Evolutionary conservation across 37 sponge, comb jelly and placozoan species (phyloP).

Genomic region (Diacarnus erythraeanus): DNA sequence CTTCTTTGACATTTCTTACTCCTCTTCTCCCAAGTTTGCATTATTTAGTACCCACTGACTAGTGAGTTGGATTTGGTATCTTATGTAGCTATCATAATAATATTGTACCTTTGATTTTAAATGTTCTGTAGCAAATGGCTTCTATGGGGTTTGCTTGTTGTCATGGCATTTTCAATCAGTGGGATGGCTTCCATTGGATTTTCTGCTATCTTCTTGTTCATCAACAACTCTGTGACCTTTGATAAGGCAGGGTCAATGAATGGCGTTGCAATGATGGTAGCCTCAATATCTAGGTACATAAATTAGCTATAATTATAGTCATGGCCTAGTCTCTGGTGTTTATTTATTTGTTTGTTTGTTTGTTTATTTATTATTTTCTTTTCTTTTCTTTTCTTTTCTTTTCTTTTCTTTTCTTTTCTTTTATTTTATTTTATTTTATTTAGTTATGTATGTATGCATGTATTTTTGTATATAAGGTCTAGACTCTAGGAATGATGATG

Average conservation of each 20-base stretch:
- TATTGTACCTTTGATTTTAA: too few relatives aligned
- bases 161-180: constrained; percentile 18
- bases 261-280: constrained; percentile 44
- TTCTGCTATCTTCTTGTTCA: constrained; percentile 49
- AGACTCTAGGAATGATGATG: background rate
- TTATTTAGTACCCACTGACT: background rate
- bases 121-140: constrained; percentile 3
- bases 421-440: too few relatives aligned
- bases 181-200: constrained; percentile 18
- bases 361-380: too few relatives aligned
- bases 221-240: constrained; percentile 82
- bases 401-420: too few relatives aligned
- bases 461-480: background rate
- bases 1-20: background rate
- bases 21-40: constrained; percentile 45
- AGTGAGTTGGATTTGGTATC: background rate
- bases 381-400: too few relatives aligned
- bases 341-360: too few relatives aligned
- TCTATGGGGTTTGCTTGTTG: constrained; percentile 50
- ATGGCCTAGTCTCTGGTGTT: too few relatives aligned
- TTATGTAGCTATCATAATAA: too few relatives aligned
- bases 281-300: background rate
- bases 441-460: too few relatives aligned
- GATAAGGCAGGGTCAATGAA: constrained; percentile 76
- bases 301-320: too few relatives aligned